A percentile compares a stretch with the other conserved stretches of the same genome.
Evolutionary conservation across 2,797 vertebrate species (phyloP).

Genomic region (Falco peregrinus): DNA sequence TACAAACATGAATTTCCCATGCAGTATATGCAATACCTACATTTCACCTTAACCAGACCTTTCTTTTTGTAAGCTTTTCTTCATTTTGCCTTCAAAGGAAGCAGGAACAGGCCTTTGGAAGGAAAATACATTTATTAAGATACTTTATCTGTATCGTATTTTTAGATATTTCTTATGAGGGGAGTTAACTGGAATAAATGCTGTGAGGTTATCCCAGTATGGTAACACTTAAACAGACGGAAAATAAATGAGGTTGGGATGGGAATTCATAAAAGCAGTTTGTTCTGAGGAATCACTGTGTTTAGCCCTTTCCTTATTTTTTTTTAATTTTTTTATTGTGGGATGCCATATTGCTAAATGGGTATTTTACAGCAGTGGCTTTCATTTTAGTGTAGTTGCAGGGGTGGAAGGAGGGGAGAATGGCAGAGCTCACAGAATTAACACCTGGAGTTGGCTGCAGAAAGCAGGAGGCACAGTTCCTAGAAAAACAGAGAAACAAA

Average conservation of each 20-base stretch:
- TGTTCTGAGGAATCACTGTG: neutral
- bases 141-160: neutral
- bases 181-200: neutral
- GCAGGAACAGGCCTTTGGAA: neutral
- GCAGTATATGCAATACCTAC: neutral
- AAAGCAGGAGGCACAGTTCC: neutral
- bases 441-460: neutral
- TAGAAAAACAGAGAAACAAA: neutral
- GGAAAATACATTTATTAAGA: neutral
- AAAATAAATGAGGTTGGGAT: neutral
- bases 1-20: neutral
- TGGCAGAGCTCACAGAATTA: neutral
- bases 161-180: neutral
- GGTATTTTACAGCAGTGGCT: neutral
- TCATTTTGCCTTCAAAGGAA: neutral
- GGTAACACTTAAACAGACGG: neutral
- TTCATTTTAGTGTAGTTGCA: neutral
- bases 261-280: neutral
- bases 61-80: neutral
- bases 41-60: neutral
- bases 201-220: neutral
- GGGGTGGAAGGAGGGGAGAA: neutral
- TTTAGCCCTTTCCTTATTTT: neutral
- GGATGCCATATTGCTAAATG: neutral
- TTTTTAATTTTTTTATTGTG: rapidly evolving